These are phyloP conservation scores for Petaurus breviceps DNA, from an alignment of 2,113 vertebrate species.

Conservation along the genomic window DNA sequence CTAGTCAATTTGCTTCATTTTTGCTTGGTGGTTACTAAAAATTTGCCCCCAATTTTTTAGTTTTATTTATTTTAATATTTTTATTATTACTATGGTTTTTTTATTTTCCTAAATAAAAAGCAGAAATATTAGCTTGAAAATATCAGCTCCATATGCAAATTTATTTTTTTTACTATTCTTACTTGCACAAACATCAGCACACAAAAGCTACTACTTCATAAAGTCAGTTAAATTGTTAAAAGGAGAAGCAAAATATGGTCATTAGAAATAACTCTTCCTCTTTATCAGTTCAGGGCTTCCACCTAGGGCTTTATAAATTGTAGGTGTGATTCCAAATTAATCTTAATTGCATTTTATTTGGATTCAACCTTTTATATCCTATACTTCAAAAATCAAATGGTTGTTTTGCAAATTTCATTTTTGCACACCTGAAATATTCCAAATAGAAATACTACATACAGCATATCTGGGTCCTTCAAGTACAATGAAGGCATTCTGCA, in stretches of 20 bases:
- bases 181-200: not conserved
- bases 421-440: slow-evolving; percentile 63
- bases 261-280: not conserved
- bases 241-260: slow-evolving; percentile 33
- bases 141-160: not conserved
- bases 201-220: slow-evolving; percentile 1
- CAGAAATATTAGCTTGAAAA: slow-evolving; percentile 22
- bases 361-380: slow-evolving; percentile 56
- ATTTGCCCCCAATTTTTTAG: slow-evolving; percentile 19
- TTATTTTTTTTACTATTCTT: slow-evolving; percentile 25
- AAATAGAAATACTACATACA: slow-evolving; percentile 62
- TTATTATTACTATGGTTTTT: not conserved
- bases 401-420: slow-evolving; percentile 73
- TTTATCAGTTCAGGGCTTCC: slow-evolving; percentile 34
- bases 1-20: slow-evolving; percentile 31
- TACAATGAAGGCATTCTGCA: not conserved
- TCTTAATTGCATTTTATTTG: slow-evolving; percentile 65
- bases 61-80: slow-evolving; percentile 20
- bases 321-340: slow-evolving; percentile 53
- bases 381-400: slow-evolving; percentile 56
- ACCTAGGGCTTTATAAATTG: slow-evolving; percentile 47
- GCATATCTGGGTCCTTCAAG: not conserved
- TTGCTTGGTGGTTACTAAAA: slow-evolving; percentile 21
- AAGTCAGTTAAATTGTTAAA: slow-evolving; percentile 21
- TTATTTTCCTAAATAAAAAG: slow-evolving; percentile 50